Evolutionary conservation across 1,140 invertebrate species (phyloP).

Genomic region (Drosophila pallidifrons): DNA sequence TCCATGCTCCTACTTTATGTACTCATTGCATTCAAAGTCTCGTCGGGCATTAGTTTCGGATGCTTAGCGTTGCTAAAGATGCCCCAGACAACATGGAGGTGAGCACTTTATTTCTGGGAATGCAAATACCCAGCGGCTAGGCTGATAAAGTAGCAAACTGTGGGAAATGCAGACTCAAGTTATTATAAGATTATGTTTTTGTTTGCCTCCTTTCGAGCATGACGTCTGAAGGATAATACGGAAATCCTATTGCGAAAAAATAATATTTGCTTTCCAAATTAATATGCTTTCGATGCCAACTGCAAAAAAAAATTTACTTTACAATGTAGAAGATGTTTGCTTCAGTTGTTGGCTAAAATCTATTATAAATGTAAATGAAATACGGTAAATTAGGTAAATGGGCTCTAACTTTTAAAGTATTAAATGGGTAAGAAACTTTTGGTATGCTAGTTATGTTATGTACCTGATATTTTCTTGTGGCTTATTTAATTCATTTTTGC

Average conservation of each 20-base stretch:
- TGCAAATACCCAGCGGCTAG: conserved; percentile 1
- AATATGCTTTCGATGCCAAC: background rate
- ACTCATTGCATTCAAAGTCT: conserved; percentile 5
- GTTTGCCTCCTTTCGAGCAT: background rate
- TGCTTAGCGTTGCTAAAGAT: conserved; percentile 62
- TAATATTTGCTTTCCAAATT: background rate
- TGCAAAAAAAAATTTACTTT: no score
- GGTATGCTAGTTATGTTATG: no score
- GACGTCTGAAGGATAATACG: background rate
- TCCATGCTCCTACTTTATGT: background rate
- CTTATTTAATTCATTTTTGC: background rate
- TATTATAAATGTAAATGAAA: no score
- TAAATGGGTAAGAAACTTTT: no score
- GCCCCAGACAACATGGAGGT: conserved; percentile 30
- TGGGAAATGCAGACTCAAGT: conserved; percentile 16
- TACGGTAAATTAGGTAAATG: no score
- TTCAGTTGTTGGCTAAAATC: no score
- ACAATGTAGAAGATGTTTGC: no score
- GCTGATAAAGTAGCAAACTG: conserved; percentile 53
- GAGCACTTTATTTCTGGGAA: conserved; percentile 50
- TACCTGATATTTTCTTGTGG: background rate
- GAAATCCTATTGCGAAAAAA: background rate
- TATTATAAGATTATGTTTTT: conserved; percentile 14
- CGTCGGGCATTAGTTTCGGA: conserved; percentile 65
- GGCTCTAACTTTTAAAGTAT: no score